Evolutionary conservation across 2,888 invertebrate species (phyloP), one percentile per base, ranked within the genome.

Genomic region (Tupiocoris notatus): DNA sequence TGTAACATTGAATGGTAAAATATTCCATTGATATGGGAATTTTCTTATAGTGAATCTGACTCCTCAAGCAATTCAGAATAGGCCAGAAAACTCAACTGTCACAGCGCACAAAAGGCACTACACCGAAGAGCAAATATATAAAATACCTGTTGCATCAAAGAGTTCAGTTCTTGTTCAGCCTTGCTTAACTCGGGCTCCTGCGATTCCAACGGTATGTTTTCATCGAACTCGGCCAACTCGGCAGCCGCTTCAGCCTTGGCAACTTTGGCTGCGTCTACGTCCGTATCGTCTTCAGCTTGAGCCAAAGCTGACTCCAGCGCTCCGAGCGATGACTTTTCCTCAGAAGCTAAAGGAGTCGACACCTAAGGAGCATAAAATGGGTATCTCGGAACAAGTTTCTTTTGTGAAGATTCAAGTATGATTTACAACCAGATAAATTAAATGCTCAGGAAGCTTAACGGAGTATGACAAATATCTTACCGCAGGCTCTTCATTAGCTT

Each of bases 151-250:
- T 90, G 88, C 65, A 91, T 88, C 71, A 92, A 85, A 82, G 89
- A 88, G 81, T 90, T 89, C 79, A 92, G 88, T 84, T 92, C 91
- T 81, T 88, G 86, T 83, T 92, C 91, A 1, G 91, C 91, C 83
- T 89, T 90, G 82, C 91, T 91, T 79, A 91, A 84, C 82, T 90
- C 90, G 20, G 86, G 86, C 58, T 82, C 83, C 78, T 87, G 88
- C 1, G 67, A 24, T 77, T 93, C 93, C 80, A 95, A 87, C 63
- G 96, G 96, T 85, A 95, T 93, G 82, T 90, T 92, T 86, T 98
- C 97, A 86, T 97, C 97, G 86, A 97, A 97, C 86, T 97, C 97
- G 0, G 94, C 96, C 80, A 96, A 87, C 84, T 95, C 95, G 16
- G 92, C 92, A 79, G 91, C 91, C 57, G 91, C 93, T 86, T 98